Percentiles rank a stretch among this genome's conserved stretches.
Conservation (phyloP, 1,140 invertebrate species). For the Neodiprion lecontei region DNA sequence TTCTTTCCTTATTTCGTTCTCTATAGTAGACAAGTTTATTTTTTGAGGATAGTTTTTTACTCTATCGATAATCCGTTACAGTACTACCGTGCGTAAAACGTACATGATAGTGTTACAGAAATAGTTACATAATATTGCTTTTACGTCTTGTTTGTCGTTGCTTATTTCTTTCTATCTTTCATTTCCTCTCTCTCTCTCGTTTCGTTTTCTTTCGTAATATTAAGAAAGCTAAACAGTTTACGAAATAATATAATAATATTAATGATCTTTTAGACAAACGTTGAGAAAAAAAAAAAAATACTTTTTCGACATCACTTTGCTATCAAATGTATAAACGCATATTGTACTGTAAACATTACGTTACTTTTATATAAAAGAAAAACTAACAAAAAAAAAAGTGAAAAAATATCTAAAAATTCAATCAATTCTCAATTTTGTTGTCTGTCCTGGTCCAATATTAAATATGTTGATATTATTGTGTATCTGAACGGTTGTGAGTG, state of each 20-base stretch:
- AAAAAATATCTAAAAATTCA: not conserved
- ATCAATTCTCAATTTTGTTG: slow-evolving; percentile 19
- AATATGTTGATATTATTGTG: slow-evolving; percentile 58
- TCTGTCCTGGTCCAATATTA: slow-evolving; percentile 51
- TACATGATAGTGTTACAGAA: not conserved
- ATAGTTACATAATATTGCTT: too few species aligned
- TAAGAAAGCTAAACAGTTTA: too few species aligned
- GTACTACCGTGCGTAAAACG: not conserved
- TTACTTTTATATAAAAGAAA: slow-evolving; percentile 4
- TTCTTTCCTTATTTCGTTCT: not conserved
- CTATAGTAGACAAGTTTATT: not conserved
- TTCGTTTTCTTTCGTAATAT: too few species aligned
- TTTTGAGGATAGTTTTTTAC: not conserved
- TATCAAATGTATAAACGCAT: not conserved
- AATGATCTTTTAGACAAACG: not conserved
- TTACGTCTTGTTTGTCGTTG: too few species aligned
- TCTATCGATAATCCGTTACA: not conserved
- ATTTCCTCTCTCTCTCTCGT: too few species aligned
- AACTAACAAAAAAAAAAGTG: not conserved
- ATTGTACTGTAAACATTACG: slow-evolving; percentile 3
- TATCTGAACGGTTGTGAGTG: slow-evolving; percentile 57
- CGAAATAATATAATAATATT: too few species aligned
- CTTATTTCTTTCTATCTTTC: too few species aligned
- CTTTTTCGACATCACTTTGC: not conserved
- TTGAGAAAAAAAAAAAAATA: not conserved